These are phyloP conservation scores for Epinephelus lanceolatus DNA, from an alignment of 2,113 vertebrate genomes.

Conservation along the genomic window DNA sequence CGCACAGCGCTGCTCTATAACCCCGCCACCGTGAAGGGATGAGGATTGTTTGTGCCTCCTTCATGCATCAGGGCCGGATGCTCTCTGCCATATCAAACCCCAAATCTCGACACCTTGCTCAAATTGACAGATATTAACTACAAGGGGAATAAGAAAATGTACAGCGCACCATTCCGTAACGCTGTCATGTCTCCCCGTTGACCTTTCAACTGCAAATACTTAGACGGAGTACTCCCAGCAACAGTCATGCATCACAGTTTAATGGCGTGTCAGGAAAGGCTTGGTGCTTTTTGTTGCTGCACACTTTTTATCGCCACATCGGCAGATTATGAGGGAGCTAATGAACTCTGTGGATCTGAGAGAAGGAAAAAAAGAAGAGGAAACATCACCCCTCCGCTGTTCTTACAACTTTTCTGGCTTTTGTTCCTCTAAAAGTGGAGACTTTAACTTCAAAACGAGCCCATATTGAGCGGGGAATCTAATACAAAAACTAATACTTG, in stretches of 20 bases:
- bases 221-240: slow-evolving; percentile 51
- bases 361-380: slow-evolving; percentile 19
- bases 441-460: slow-evolving; percentile 64
- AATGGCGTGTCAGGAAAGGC: slow-evolving; percentile 78
- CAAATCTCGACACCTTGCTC: slow-evolving; percentile 16
- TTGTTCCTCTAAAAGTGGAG: slow-evolving; percentile 55
- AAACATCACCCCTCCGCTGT: slow-evolving; percentile 44
- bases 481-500: slow-evolving; percentile 77
- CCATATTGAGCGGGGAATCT: slow-evolving; percentile 73
- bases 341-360: slow-evolving; percentile 78
- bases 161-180: slow-evolving; percentile 44
- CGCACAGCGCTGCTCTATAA: slow-evolving; percentile 9
- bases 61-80: neutral
- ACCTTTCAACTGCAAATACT: slow-evolving; percentile 80
- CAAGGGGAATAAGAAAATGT: slow-evolving; percentile 35
- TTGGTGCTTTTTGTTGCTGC: slow-evolving; percentile 59
- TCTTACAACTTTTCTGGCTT: slow-evolving; percentile 62
- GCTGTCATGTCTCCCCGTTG: slow-evolving; percentile 74
- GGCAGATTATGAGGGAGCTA: slow-evolving; percentile 83
- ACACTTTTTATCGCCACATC: slow-evolving; percentile 83
- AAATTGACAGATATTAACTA: slow-evolving; percentile 50
- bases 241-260: slow-evolving; percentile 81
- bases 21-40: neutral
- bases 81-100: neutral
- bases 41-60: neutral